Conservation (phyloP, 2,888 invertebrate genomes). For the Agonopterix arenella region DNA sequence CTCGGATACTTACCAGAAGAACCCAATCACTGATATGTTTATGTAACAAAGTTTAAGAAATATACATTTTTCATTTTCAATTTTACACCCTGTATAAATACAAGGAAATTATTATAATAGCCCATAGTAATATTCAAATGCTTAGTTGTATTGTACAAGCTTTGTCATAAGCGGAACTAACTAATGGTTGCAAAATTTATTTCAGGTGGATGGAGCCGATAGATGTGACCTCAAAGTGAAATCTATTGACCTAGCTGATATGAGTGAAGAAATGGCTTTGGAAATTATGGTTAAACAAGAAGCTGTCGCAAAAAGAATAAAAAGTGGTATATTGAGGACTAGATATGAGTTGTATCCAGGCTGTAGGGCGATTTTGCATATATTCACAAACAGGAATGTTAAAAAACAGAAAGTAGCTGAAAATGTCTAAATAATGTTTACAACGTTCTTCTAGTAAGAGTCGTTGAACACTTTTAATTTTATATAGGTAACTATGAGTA, state of each 20-base stretch:
- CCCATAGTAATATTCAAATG: too few species aligned
- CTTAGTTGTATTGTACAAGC: too few species aligned
- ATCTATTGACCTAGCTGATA: constrained; percentile 39
- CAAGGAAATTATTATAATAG: too few species aligned
- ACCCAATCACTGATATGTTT: too few species aligned
- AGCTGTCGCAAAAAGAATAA: constrained; percentile 39
- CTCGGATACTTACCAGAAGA: too few species aligned
- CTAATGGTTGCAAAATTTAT: constrained; percentile 8
- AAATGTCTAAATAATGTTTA: not conserved
- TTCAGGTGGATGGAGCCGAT: constrained; percentile 65
- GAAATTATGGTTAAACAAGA: constrained; percentile 51
- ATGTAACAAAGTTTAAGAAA: too few species aligned
- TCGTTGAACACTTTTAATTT: too few species aligned
- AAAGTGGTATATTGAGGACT: constrained; percentile 42
- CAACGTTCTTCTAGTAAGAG: not conserved
- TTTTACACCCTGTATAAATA: too few species aligned
- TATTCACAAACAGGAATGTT: constrained; percentile 48
- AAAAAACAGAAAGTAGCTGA: not conserved
- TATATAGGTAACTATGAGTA: too few species aligned
- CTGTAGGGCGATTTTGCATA: constrained; percentile 59
- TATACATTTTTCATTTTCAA: too few species aligned
- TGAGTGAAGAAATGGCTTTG: constrained; percentile 48
- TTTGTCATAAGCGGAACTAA: too few species aligned
- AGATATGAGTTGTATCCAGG: constrained; percentile 59
- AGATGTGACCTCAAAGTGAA: constrained; percentile 58